A percentile compares a stretch with the other conserved stretches of the same genome.
These are phyloP conservation scores for Gallinago paraguaiae DNA, from an alignment of 2,113 vertebrate species.

Conservation along the genomic window DNA sequence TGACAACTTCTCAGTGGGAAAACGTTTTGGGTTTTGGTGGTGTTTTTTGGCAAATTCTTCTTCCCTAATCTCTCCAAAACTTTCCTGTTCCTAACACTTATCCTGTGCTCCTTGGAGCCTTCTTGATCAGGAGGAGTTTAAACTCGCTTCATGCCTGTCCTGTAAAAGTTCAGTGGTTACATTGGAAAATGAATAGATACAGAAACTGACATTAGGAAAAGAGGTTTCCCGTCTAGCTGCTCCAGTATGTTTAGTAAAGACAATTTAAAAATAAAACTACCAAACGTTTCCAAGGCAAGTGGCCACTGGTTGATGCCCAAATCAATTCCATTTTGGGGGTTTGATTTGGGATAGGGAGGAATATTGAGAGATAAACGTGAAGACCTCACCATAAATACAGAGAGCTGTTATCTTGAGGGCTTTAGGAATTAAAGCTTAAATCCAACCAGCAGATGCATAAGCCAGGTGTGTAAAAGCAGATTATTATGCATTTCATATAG, in stretches of 20 bases:
- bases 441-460: slow-evolving; percentile 12
- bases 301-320: background rate
- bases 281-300: background rate
- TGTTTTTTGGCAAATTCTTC: background rate
- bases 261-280: background rate
- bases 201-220: background rate
- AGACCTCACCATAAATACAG: background rate
- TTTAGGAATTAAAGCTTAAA: slow-evolving; percentile 52
- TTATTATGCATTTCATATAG: slow-evolving; percentile 37
- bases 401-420: background rate
- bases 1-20: background rate
- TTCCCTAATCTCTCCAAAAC: background rate
- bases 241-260: background rate
- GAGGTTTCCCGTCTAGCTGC: background rate
- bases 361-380: background rate
- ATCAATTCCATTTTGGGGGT: background rate
- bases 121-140: background rate
- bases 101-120: background rate
- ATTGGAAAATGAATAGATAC: background rate
- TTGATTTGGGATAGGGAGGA: background rate
- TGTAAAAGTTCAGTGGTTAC: background rate
- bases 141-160: background rate
- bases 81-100: background rate
- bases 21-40: background rate
- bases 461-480: slow-evolving; percentile 52